Percentiles rank a stretch among this genome's conserved stretches.
Conservation (phyloP, 2,888 invertebrate genomes). For the Graphium colonna region DNA sequence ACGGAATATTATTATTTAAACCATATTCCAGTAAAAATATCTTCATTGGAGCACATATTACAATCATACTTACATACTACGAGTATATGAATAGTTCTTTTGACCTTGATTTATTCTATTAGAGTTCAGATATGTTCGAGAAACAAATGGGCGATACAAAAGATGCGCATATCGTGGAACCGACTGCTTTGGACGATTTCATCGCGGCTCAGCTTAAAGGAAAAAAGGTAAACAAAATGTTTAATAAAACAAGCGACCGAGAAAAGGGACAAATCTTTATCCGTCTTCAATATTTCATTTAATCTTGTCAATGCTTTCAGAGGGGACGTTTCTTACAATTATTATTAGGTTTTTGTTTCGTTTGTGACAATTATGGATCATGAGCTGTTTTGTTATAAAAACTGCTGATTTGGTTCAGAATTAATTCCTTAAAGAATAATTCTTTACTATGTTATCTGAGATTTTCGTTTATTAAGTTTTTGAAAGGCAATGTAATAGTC, state of each 20-base stretch:
- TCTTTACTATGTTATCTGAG: no score
- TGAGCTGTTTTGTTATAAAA: no score
- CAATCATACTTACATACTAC: no score
- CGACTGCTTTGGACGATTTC: constrained; percentile 39
- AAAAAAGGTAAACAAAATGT: constrained; percentile 41
- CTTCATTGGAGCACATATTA: no score
- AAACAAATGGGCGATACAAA: constrained; percentile 64
- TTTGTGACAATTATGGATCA: neutral
- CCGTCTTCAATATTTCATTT: neutral
- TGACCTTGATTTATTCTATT: constrained; percentile 25
- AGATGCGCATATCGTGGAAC: constrained; percentile 42
- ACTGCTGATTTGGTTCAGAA: no score
- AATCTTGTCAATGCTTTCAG: neutral
- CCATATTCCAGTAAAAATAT: neutral
- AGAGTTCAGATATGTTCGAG: constrained; percentile 67
- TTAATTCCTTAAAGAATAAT: no score
- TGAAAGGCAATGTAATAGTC: no score
- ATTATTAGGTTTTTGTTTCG: neutral
- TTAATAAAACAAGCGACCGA: neutral
- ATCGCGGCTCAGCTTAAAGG: constrained; percentile 41
- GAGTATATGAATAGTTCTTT: no score
- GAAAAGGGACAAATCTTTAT: neutral
- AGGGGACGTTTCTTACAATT: neutral
- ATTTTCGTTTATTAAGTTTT: no score
- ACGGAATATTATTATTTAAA: neutral